phyloP scores from a whole-genome alignment of 2,797 vertebrate genomes.

The Crossoptilon crossoptilon region DNA sequence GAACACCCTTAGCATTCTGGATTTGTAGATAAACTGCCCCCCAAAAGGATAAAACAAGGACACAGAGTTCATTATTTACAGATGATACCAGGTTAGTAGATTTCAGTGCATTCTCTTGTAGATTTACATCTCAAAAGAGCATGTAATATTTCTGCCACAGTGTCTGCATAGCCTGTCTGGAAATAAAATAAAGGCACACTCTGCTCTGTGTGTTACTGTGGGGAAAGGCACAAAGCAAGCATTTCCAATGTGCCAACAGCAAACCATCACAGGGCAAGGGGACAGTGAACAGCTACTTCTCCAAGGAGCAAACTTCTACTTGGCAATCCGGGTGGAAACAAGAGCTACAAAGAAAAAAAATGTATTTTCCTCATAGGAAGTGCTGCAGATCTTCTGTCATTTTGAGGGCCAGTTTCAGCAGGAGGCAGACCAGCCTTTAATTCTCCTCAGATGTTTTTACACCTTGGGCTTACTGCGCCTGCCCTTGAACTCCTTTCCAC shows the following conservation, averaged over 20 bases:
- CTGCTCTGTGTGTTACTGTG: background rate
- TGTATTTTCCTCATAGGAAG: background rate
- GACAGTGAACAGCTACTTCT: background rate
- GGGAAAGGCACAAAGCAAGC: background rate
- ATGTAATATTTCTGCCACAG: background rate
- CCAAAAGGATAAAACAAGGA: constrained; percentile 1
- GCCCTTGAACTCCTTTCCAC: background rate
- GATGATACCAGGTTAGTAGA: background rate
- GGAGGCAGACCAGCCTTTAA: background rate
- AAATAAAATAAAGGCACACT: background rate
- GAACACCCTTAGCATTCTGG: constrained; percentile 6
- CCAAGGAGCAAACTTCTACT: background rate
- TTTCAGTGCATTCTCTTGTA: constrained; percentile 16
- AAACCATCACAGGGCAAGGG: background rate
- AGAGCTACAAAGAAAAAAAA: background rate
- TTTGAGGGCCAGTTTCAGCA: background rate
- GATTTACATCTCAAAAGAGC: background rate
- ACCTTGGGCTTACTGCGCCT: background rate
- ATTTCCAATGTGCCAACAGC: background rate
- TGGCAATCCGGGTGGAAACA: background rate
- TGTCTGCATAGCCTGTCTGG: background rate
- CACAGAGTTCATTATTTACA: background rate
- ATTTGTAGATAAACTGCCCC: background rate
- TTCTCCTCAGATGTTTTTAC: background rate
- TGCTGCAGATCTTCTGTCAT: background rate